Evolutionary conservation across 2,113 vertebrate genomes (phyloP).

Genomic region (Lota lota): DNA sequence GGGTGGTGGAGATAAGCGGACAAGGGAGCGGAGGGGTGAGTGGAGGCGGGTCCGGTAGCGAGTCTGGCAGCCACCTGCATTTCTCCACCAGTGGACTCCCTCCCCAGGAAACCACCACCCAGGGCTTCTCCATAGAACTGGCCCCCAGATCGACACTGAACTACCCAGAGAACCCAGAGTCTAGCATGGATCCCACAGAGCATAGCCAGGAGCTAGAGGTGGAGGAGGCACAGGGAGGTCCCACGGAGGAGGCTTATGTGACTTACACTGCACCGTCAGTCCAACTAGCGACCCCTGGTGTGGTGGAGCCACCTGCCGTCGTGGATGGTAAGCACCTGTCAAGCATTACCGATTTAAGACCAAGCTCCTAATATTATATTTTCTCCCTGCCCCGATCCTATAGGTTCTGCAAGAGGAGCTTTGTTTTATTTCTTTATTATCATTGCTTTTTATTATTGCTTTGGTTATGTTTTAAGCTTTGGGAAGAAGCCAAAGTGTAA

Average conservation of each 20-base stretch:
- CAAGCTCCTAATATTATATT: too few relatives aligned
- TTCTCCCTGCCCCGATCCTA: too few relatives aligned
- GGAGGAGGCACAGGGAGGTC: conserved; percentile 36
- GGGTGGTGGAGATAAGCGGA: conserved; percentile 65
- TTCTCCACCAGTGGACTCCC: conserved; percentile 36
- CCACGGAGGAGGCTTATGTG: conserved; percentile 27
- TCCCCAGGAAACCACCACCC: conserved; percentile 42
- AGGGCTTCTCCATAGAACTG: conserved; percentile 54
- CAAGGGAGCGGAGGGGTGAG: conserved; percentile 62
- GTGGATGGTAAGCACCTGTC: conserved; percentile 47
- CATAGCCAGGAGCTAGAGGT: not conserved
- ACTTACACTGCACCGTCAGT: conserved; percentile 57
- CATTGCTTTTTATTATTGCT: too few relatives aligned
- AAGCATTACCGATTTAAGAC: too few relatives aligned
- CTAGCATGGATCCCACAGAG: conserved; percentile 21
- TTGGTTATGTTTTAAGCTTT: too few relatives aligned
- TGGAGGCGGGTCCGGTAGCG: conserved; percentile 47
- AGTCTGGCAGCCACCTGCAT: conserved; percentile 21
- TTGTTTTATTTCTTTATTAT: too few relatives aligned
- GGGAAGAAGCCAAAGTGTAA: too few relatives aligned
- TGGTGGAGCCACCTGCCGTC: conserved; percentile 50
- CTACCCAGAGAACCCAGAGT: conserved; percentile 17
- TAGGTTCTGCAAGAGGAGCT: too few relatives aligned
- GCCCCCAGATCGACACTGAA: conserved; percentile 39
- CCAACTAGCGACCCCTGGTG: conserved; percentile 47